A percentile compares a stretch with the other conserved stretches of the same genome.
Evolutionary conservation across 2,113 vertebrate species (phyloP).

Genomic region (Corydoras maculifer): DNA sequence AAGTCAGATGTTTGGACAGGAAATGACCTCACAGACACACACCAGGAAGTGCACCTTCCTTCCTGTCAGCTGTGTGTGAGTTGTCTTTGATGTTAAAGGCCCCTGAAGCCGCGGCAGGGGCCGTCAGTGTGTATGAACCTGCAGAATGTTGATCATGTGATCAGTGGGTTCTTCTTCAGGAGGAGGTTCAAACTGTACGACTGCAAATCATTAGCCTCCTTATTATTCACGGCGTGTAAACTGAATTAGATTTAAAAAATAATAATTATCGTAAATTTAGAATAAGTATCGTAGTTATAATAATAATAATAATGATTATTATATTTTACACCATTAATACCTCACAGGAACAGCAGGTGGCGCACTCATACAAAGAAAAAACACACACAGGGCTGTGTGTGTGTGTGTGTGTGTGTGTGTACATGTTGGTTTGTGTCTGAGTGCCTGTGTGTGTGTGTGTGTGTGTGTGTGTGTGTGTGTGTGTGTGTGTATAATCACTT

Average conservation of each 20-base stretch:
- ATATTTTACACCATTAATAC: background rate
- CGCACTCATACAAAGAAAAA: slow-evolving; percentile 8
- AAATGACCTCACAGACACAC: slow-evolving; percentile 53
- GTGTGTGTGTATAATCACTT: background rate
- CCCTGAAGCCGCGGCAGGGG: too few species aligned
- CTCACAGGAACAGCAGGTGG: too few species aligned
- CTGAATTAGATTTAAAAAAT: background rate
- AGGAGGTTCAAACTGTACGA: too few species aligned
- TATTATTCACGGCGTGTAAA: too few species aligned
- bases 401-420: background rate
- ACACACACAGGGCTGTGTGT: background rate
- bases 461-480: slow-evolving; percentile 5
- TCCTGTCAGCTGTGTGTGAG: slow-evolving; percentile 58
- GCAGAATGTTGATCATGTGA: too few species aligned
- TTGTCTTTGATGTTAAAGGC: slow-evolving; percentile 48
- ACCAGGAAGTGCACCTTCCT: slow-evolving; percentile 36
- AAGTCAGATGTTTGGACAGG: slow-evolving; percentile 50
- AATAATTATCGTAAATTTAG: background rate
- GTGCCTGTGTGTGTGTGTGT: background rate
- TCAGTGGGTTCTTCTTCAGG: too few species aligned
- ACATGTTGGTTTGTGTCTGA: background rate
- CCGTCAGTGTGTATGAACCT: too few species aligned
- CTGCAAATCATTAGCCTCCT: too few species aligned
- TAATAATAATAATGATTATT: background rate
- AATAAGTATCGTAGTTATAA: too few species aligned